These are phyloP conservation scores for Remorina albescens DNA, from an alignment of 2,797 vertebrate species.

Conservation along the genomic window DNA sequence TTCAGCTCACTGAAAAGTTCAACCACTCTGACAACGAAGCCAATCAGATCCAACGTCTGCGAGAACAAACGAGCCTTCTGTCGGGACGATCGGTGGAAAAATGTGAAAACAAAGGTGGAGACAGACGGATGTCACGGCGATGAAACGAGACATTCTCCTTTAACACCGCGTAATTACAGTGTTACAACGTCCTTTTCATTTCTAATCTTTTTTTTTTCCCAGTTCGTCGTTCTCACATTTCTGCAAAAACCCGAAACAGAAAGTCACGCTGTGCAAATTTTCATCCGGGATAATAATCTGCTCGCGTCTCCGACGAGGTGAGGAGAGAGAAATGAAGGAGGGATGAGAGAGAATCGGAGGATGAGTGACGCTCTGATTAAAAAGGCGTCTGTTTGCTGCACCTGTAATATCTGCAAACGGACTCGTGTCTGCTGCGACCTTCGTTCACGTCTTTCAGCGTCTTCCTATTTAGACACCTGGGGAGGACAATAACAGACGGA, in stretches of 20 bases:
- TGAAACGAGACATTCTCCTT: neutral
- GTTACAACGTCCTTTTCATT: neutral
- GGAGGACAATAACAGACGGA: conserved; percentile 38
- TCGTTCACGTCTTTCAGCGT: conserved; percentile 68
- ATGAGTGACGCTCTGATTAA: conserved; percentile 54
- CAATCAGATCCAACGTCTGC: no score
- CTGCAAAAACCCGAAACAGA: conserved; percentile 7
- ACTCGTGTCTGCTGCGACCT: conserved; percentile 19
- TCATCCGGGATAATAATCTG: conserved; percentile 13
- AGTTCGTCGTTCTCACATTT: neutral
- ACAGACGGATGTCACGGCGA: conserved; percentile 39
- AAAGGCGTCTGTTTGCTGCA: conserved; percentile 53
- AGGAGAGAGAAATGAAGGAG: conserved; percentile 38
- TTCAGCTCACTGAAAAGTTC: conserved; percentile 62
- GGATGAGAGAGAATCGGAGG: conserved; percentile 44
- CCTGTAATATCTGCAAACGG: conserved; percentile 52
- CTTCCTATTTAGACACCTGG: conserved; percentile 67
- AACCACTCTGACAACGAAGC: conserved; percentile 45
- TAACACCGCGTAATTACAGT: neutral
- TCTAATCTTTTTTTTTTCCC: neutral
- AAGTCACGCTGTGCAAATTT: conserved; percentile 12
- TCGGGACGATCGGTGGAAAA: conserved; percentile 20
- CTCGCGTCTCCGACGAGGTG: neutral
- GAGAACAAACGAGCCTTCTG: conserved; percentile 35
- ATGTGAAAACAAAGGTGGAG: conserved; percentile 48